phyloP scores from a whole-genome alignment of 2,797 vertebrate species.

The Lindbergichthys nudifrons region DNA sequence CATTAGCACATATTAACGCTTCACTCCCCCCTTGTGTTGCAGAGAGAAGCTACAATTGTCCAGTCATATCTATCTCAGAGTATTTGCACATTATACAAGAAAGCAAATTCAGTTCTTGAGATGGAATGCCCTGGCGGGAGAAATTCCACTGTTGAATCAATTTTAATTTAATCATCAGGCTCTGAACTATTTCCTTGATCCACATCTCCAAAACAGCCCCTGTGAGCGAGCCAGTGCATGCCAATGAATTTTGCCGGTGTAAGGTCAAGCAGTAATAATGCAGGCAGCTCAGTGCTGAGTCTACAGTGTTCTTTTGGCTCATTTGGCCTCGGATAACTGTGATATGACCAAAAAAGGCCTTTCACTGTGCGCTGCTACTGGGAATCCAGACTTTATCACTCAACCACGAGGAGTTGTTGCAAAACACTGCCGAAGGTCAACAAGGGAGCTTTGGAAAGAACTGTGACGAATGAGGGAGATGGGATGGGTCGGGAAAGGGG shows the following conservation, averaged over 20 bases:
- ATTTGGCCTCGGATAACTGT: constrained; percentile 65
- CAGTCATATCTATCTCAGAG: not conserved
- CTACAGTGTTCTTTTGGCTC: constrained; percentile 63
- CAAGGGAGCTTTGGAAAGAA: constrained; percentile 25
- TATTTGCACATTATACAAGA: constrained; percentile 38
- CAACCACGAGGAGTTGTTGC: constrained; percentile 55
- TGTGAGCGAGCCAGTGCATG: constrained; percentile 44
- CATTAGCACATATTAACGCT: constrained; percentile 29
- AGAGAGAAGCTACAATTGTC: constrained; percentile 16
- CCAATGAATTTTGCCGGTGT: constrained; percentile 29
- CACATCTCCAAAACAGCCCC: constrained; percentile 26
- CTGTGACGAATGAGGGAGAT: constrained; percentile 12
- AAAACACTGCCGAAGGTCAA: constrained; percentile 67
- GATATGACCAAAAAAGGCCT: constrained; percentile 86
- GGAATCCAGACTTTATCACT: constrained; percentile 68
- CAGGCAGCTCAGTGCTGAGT: constrained; percentile 60
- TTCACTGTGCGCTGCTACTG: constrained; percentile 65
- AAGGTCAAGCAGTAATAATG: constrained; percentile 68
- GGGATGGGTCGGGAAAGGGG: not conserved
- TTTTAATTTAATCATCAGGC: constrained; percentile 39
- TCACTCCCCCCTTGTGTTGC: constrained; percentile 61
- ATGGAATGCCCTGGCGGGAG: not conserved
- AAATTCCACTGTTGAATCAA: constrained; percentile 31
- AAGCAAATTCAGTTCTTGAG: constrained; percentile 46
- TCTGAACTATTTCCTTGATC: constrained; percentile 57